Evolutionary conservation across 1,140 invertebrate species (phyloP), one percentile per base, ranked within the genome.

Genomic region (Lycorma delicatula): DNA sequence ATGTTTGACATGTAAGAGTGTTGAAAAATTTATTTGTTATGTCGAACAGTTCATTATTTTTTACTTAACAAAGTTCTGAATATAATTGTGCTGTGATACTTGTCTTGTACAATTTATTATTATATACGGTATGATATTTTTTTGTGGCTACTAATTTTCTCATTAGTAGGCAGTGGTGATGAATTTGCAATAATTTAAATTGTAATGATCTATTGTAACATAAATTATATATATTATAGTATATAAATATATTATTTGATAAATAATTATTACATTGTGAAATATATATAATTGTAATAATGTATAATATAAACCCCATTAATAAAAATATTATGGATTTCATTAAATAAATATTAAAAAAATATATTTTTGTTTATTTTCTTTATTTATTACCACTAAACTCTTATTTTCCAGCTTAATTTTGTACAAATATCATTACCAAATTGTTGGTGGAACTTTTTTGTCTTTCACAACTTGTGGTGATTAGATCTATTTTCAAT

Each of bases 321-420:
- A n/a, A 20, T 44, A 44, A 44, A 41, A 44, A 44, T 44, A 44
- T 44, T 44, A 44, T 44, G 41, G 41, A 44, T 44, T 44, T 44
- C 41, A 44, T 44, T 44, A 22, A 44, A 44, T 44, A 44, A 44
- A 44, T 20, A 44, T 44, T n/a, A n/a, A n/a, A n/a, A n/a, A n/a
- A n/a, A n/a, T n/a, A n/a, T n/a, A n/a, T n/a, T n/a, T n/a, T n/a
- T n/a, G n/a, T n/a, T n/a, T n/a, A n/a, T n/a, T n/a, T n/a, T n/a
- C n/a, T n/a, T n/a, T n/a, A n/a, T n/a, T n/a, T n/a, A n/a, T n/a
- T n/a, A n/a, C n/a, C n/a, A n/a, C n/a, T n/a, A n/a, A n/a, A n/a
- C n/a, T n/a, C n/a, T n/a, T n/a, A n/a, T n/a, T n/a, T n/a, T n/a
- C n/a, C n/a, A n/a, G n/a, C n/a, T n/a, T n/a, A n/a, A n/a, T n/a